Evolutionary conservation across 2,888 invertebrate genomes (phyloP).

Genomic region (Odontomyia ornata): DNA sequence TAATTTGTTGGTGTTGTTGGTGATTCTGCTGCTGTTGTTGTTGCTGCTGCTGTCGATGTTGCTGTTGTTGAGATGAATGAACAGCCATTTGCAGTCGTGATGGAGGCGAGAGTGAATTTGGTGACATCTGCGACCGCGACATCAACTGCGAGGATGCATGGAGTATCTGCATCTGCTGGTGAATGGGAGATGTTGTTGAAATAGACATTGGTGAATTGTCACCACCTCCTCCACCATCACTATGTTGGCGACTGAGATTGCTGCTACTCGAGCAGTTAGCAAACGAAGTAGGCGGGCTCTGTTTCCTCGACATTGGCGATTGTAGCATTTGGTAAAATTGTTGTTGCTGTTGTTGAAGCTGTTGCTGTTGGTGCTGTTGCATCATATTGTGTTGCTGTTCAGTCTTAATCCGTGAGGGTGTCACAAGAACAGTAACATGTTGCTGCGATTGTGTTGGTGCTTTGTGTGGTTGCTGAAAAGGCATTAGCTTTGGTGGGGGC

Average conservation of each 20-base stretch:
- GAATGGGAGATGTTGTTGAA: slow-evolving; percentile 60
- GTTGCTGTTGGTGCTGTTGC: slow-evolving; percentile 54
- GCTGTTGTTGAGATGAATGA: slow-evolving; percentile 55
- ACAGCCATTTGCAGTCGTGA: slow-evolving; percentile 55
- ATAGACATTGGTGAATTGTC: slow-evolving; percentile 51
- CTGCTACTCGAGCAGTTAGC: slow-evolving; percentile 51
- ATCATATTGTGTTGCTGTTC: slow-evolving; percentile 57
- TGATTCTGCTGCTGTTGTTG: slow-evolving; percentile 56
- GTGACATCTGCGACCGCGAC: slow-evolving; percentile 57
- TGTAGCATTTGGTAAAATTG: slow-evolving; percentile 57
- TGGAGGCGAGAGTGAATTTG: slow-evolving; percentile 57
- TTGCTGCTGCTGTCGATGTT: slow-evolving; percentile 57
- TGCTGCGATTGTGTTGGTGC: slow-evolving; percentile 52
- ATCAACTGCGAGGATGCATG: slow-evolving; percentile 58
- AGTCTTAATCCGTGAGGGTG: slow-evolving; percentile 65
- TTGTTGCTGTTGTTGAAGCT: slow-evolving; percentile 54
- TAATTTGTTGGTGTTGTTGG: slow-evolving; percentile 56
- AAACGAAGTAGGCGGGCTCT: slow-evolving; percentile 51
- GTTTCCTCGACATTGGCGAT: slow-evolving; percentile 56
- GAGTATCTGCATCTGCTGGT: slow-evolving; percentile 61
- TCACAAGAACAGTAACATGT: slow-evolving; percentile 65
- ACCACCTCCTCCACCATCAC: slow-evolving; percentile 54
- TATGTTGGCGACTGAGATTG: slow-evolving; percentile 50
- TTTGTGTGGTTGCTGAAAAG: slow-evolving; percentile 54
- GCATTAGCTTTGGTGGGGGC: slow-evolving; percentile 61